phyloP scores from a whole-genome alignment of 1,140 invertebrate genomes.

The Habropoda laboriosa region DNA sequence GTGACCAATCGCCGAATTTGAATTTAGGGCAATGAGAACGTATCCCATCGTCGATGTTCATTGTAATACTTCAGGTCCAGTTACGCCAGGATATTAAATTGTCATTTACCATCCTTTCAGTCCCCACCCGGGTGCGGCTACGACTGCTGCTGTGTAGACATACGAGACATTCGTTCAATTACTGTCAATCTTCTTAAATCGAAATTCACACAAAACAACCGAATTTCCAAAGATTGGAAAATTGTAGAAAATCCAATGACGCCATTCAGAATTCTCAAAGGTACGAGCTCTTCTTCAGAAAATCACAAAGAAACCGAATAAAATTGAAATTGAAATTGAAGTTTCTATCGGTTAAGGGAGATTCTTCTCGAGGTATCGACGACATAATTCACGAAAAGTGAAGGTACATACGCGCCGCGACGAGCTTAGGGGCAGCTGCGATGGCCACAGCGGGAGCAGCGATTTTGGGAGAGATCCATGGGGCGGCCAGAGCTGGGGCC shows the following conservation, averaged over 20 bases:
- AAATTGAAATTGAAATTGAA: too few species aligned
- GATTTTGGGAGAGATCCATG: slow-evolving; percentile 1
- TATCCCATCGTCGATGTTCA: slow-evolving; percentile 20
- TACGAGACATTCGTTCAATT: neutral
- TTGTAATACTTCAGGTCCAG: slow-evolving; percentile 51
- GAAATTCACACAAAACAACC: neutral
- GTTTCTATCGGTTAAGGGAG: neutral
- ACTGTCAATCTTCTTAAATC: neutral
- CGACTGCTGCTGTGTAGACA: neutral
- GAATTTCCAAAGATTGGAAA: neutral
- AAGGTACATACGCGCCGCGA: slow-evolving; percentile 37
- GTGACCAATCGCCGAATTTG: slow-evolving; percentile 29
- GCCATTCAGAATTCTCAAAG: too few species aligned
- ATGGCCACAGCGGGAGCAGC: neutral
- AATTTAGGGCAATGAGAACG: slow-evolving; percentile 30
- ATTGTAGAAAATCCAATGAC: neutral
- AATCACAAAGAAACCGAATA: too few species aligned
- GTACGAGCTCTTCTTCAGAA: too few species aligned
- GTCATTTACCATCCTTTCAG: slow-evolving; percentile 28
- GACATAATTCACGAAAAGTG: neutral
- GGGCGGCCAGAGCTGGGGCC: slow-evolving; percentile 22
- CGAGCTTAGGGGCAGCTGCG: slow-evolving; percentile 34
- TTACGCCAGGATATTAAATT: slow-evolving; percentile 28
- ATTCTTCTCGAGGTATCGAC: neutral
- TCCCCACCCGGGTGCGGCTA: slow-evolving; percentile 12